These are phyloP conservation scores for Eupeodes latifasciatus DNA, from an alignment of 2,888 invertebrate species.

Conservation along the genomic window DNA sequence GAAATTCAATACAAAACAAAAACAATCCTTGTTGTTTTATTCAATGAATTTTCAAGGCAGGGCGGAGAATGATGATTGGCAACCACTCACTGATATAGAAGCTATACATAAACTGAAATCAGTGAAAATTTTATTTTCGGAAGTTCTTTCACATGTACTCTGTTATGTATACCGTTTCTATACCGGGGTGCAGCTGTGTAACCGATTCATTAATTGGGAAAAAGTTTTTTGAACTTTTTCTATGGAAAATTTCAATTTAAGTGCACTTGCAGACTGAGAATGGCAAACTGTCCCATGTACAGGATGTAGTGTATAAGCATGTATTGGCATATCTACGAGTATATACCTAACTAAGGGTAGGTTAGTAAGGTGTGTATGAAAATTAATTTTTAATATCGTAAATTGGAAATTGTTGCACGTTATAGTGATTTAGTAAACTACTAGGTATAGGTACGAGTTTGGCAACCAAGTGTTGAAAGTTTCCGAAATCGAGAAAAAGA, in stretches of 20 bases:
- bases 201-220: conserved; percentile 35
- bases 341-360: neutral
- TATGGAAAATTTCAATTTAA: conserved; percentile 12
- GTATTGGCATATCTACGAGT: conserved; percentile 12
- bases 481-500: neutral
- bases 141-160: neutral
- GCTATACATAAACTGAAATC: neutral
- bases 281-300: neutral
- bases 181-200: neutral
- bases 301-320: too few relatives aligned
- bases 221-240: conserved; percentile 35
- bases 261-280: conserved; percentile 34
- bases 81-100: neutral
- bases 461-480: conserved; percentile 2
- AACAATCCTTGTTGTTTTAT: neutral
- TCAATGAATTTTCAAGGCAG: neutral
- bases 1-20: neutral
- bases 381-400: conserved; percentile 42
- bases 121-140: conserved; percentile 17
- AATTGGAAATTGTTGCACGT: conserved; percentile 26
- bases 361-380: neutral
- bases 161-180: too few relatives aligned
- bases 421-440: conserved; percentile 19
- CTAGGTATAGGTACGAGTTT: neutral
- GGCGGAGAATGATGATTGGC: conserved; percentile 15